A percentile compares a stretch with the other conserved stretches of the same genome.
These are phyloP conservation scores for Amazona vittata DNA, from an alignment of 2,113 vertebrate species.

Conservation along the genomic window DNA sequence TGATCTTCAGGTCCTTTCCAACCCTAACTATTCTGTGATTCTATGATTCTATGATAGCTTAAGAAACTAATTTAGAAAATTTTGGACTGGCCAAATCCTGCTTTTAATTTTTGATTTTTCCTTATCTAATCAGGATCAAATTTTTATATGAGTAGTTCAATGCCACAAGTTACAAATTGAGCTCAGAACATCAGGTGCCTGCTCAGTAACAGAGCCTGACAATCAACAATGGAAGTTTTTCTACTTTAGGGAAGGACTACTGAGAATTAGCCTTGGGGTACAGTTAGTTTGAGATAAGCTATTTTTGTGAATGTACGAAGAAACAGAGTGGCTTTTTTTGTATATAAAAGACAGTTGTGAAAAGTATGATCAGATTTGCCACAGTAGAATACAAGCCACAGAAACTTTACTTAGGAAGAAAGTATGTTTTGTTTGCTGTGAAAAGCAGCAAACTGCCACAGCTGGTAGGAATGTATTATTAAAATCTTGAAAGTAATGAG, in stretches of 20 bases:
- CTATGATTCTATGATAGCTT: neutral
- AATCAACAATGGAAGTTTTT: neutral
- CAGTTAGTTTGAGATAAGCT: neutral
- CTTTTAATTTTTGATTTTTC: neutral
- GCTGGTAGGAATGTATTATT: neutral
- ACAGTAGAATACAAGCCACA: neutral
- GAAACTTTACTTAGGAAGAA: slow-evolving; percentile 21
- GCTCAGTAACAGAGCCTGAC: neutral
- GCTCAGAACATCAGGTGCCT: neutral
- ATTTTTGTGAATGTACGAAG: neutral
- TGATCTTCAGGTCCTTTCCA: too few relatives aligned
- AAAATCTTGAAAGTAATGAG: neutral
- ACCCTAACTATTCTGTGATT: too few relatives aligned
- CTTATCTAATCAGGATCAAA: neutral
- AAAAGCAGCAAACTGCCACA: neutral
- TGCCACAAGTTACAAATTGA: neutral
- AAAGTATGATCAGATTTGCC: neutral
- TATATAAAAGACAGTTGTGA: slow-evolving; percentile 1
- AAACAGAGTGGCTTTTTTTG: neutral
- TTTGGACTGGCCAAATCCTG: neutral
- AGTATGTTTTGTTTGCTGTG: neutral
- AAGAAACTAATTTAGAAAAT: neutral
- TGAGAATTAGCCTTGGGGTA: neutral
- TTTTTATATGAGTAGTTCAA: neutral
- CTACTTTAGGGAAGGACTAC: neutral